phyloP scores from a whole-genome alignment of 2,888 invertebrate species.

The Sphaeridia pumilis region DNA sequence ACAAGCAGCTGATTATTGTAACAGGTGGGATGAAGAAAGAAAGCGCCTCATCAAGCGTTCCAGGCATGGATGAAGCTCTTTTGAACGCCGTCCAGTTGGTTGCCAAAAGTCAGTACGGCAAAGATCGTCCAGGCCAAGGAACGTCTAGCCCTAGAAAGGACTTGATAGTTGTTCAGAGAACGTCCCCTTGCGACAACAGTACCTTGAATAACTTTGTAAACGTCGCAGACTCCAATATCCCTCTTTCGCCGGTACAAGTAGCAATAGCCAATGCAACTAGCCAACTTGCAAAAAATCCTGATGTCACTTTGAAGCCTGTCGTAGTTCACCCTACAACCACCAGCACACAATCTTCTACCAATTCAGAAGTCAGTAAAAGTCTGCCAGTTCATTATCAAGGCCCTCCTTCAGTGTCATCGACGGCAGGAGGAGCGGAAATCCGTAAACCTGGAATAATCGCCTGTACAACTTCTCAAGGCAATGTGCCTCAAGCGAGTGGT shows the following conservation, averaged over 20 bases:
- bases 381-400: no score
- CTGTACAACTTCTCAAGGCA: no score
- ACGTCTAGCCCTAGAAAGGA: neutral
- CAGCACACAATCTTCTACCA: no score
- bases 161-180: neutral
- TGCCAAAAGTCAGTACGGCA: neutral
- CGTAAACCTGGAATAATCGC: no score
- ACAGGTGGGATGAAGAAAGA: neutral
- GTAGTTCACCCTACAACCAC: neutral
- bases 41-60: neutral
- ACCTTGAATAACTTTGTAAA: neutral
- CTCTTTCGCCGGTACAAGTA: conserved; percentile 5
- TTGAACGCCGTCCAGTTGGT: neutral
- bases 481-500: no score
- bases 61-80: neutral
- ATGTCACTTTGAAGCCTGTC: conserved; percentile 13
- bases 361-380: no score
- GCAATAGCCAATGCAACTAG: conserved; percentile 12
- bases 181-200: neutral
- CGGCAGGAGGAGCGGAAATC: no score
- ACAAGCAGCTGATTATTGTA: neutral
- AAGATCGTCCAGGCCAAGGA: neutral
- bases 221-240: no score
- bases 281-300: conserved; percentile 16
- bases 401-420: no score